Conservation (phyloP, 2,113 vertebrate genomes). For the Sula dactylatra region DNA sequence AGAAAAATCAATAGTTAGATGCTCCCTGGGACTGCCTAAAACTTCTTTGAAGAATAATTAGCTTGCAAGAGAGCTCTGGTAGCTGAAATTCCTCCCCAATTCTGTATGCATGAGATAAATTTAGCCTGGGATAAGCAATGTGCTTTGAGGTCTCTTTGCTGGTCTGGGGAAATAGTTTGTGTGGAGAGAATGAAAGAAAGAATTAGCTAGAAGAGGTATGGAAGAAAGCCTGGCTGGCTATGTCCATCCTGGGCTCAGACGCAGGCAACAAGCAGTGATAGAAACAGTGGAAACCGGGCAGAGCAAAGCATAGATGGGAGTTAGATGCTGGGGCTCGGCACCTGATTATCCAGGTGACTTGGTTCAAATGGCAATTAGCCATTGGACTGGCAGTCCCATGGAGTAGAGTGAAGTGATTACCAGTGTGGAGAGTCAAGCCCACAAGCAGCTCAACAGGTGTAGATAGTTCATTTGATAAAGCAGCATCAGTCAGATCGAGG, state of each 20-base stretch:
- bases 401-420: not conserved
- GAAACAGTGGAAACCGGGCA: not conserved
- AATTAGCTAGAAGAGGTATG: not conserved
- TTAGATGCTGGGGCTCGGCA: not conserved
- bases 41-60: conserved; percentile 58
- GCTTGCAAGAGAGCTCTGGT: not conserved
- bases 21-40: conserved; percentile 17
- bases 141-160: not conserved
- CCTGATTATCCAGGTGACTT: not conserved
- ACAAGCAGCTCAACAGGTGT: not conserved
- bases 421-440: not conserved
- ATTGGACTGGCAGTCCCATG: not conserved
- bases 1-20: conserved; percentile 44
- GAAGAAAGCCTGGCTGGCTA: not conserved
- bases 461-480: not conserved
- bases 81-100: not conserved
- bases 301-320: not conserved
- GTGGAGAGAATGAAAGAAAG: not conserved
- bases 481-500: not conserved
- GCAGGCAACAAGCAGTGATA: not conserved
- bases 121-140: not conserved
- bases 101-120: conserved; percentile 30
- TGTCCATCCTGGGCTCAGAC: not conserved
- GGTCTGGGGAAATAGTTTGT: not conserved
- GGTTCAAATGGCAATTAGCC: not conserved